phyloP scores from a whole-genome alignment of 2,888 invertebrate genomes.

The Orthosia gothica region DNA sequence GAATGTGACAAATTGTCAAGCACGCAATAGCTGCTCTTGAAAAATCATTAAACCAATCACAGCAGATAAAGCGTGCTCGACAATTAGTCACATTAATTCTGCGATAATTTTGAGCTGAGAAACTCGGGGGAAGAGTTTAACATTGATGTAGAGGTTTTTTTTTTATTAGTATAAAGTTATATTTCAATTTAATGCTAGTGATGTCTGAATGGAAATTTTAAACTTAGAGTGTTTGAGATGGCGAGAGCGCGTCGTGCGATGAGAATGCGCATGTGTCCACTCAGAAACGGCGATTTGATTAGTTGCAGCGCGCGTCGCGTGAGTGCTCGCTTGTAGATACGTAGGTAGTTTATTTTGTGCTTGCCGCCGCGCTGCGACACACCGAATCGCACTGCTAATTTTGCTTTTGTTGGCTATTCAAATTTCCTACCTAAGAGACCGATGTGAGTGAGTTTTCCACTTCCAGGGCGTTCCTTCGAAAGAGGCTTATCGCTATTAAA shows the following conservation, averaged over 20 bases:
- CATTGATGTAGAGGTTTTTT: conserved; percentile 37
- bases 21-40: too few species aligned
- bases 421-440: conserved; percentile 18
- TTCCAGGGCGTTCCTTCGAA: too few species aligned
- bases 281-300: conserved; percentile 14
- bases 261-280: conserved; percentile 10
- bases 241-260: conserved; percentile 11
- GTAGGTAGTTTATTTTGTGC: conserved; percentile 14
- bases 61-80: too few species aligned
- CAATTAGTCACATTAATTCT: too few species aligned
- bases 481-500: too few species aligned
- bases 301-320: conserved; percentile 11
- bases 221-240: conserved; percentile 11
- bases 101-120: too few species aligned
- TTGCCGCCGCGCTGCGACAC: conserved; percentile 18
- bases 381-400: conserved; percentile 7
- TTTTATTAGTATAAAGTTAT: conserved; percentile 11
- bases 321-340: conserved; percentile 8
- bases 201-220: conserved; percentile 15
- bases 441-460: neutral
- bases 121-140: conserved; percentile 31
- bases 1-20: too few species aligned
- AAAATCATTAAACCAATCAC: too few species aligned
- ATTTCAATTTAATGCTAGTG: conserved; percentile 15
- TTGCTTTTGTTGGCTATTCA: conserved; percentile 22